These are phyloP conservation scores for Lordiphosa fenestrarum DNA, from an alignment of 2,888 invertebrate genomes.

Conservation along the genomic window DNA sequence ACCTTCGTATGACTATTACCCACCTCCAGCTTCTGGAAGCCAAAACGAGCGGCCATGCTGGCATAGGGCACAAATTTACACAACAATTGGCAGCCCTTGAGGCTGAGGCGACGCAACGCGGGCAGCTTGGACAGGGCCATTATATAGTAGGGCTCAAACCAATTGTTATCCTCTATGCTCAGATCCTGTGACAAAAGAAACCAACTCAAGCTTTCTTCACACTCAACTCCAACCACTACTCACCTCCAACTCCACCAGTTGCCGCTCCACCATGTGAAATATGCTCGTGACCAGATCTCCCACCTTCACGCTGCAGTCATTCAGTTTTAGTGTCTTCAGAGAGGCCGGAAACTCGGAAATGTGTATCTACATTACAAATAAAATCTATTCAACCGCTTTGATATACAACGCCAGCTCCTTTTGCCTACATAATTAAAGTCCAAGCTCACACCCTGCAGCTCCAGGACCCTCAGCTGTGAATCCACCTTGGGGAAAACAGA, in stretches of 20 bases:
- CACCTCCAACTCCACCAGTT: slow-evolving; percentile 74
- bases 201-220: not conserved
- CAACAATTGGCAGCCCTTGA: slow-evolving; percentile 85
- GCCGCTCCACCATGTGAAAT: slow-evolving; percentile 77
- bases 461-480: slow-evolving; percentile 66
- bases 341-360: slow-evolving; percentile 85
- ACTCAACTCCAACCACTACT: not conserved
- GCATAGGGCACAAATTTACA: slow-evolving; percentile 89
- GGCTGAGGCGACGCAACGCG: slow-evolving; percentile 83
- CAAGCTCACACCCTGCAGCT: slow-evolving; percentile 76
- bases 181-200: slow-evolving; percentile 81
- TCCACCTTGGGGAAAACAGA: slow-evolving; percentile 67
- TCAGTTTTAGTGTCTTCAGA: slow-evolving; percentile 82
- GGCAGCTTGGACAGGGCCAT: slow-evolving; percentile 87
- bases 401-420: not conserved
- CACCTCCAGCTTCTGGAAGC: slow-evolving; percentile 81
- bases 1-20: not conserved
- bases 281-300: slow-evolving; percentile 70
- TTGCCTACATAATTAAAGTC: slow-evolving; percentile 73
- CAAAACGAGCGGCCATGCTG: slow-evolving; percentile 87
- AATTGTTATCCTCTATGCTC: slow-evolving; percentile 86
- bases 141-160: slow-evolving; percentile 88
- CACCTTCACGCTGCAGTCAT: slow-evolving; percentile 73
- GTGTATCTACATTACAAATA: slow-evolving; percentile 81
- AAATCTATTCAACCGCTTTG: not conserved